Evolutionary conservation across 2,797 vertebrate species (phyloP).

Genomic region (Poecilia picta): DNA sequence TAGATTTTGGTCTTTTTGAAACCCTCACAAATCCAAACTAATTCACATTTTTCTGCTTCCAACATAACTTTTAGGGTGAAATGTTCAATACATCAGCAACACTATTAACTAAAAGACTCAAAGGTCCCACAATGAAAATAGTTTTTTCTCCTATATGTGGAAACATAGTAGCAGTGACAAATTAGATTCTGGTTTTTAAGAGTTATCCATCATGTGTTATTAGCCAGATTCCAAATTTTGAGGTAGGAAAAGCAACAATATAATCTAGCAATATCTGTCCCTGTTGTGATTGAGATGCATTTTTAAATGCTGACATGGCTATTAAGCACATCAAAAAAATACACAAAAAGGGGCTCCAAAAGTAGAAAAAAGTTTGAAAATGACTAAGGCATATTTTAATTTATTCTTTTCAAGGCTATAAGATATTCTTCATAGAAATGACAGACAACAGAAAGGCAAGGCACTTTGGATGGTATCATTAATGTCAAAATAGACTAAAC

Average conservation of each 20-base stretch:
- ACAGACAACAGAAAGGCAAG: conserved; percentile 53
- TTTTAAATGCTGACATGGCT: neutral
- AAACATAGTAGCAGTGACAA: neutral
- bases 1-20: neutral
- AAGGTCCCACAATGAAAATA: neutral
- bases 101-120: neutral
- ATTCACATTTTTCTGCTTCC: neutral
- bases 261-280: neutral
- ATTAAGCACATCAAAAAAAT: neutral
- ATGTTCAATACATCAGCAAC: neutral
- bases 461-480: conserved; percentile 60
- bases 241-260: neutral
- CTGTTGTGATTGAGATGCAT: neutral
- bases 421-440: conserved; percentile 39
- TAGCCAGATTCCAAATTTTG: neutral
- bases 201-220: neutral
- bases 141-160: neutral
- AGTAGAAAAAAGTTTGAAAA: neutral
- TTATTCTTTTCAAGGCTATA: neutral
- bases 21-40: neutral
- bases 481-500: conserved; percentile 61
- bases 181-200: neutral
- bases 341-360: neutral
- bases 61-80: neutral
- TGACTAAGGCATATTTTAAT: neutral